Evolutionary conservation across 2,797 vertebrate genomes (phyloP).

Genomic region (Malurus splendens): DNA sequence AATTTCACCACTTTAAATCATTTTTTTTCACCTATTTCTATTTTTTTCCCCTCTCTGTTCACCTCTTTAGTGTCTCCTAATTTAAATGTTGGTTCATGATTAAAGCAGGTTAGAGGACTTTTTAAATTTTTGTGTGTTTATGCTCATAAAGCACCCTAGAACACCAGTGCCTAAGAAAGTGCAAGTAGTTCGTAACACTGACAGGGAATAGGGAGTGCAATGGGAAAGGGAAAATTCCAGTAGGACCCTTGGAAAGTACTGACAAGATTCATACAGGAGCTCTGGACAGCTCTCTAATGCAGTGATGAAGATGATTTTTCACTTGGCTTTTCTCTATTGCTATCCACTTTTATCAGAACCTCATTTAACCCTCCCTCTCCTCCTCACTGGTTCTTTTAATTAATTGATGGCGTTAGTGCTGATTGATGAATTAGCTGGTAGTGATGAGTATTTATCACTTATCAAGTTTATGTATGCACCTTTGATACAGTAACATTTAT

Average conservation of each 20-base stretch:
- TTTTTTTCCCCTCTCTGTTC: neutral
- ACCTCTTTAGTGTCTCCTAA: neutral
- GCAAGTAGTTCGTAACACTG: neutral
- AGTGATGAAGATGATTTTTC: neutral
- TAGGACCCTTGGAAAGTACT: neutral
- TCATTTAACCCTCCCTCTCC: rapidly evolving
- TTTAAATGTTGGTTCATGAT: neutral
- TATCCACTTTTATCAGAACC: neutral
- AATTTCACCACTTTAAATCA: neutral
- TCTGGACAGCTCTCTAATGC: neutral
- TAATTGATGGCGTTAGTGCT: rapidly evolving
- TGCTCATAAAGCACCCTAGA: neutral
- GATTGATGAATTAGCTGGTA: neutral
- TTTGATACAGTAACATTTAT: neutral
- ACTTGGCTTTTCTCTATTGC: neutral
- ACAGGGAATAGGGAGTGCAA: neutral
- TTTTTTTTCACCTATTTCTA: neutral
- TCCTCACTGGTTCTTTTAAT: neutral
- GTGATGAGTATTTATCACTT: neutral
- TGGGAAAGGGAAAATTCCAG: neutral
- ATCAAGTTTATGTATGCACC: neutral
- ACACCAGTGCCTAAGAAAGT: neutral
- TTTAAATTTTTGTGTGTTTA: neutral
- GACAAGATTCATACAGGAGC: neutral
- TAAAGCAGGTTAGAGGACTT: neutral